Base-by-base conservation (phyloP, 2,113 vertebrate species). In the Megaceryle torquata region DNA sequence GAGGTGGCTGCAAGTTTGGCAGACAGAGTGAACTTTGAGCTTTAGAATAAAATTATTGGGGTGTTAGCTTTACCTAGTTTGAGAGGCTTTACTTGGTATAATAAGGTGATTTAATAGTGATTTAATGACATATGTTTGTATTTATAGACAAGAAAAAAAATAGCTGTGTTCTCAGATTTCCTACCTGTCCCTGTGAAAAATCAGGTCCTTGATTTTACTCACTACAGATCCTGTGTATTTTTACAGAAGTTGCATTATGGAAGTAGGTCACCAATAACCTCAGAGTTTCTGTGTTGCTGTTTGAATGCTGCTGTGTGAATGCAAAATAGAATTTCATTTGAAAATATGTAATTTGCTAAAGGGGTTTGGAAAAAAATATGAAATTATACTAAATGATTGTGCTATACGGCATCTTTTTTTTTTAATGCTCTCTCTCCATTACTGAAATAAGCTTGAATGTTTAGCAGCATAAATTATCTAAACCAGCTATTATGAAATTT, bases 371-470 rank as follows among this genome's bases (percentile, higher is more conserved):
- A 63, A 72, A 51, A 96, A 95, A 88, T 6, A 86, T 33, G 43
- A 81, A 96, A 93, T 85, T 91, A 41, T 31, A 72, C 24, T 43
- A 26, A 82, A 51, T 17, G 86, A 64, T 82, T 65, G 39, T 51
- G 65, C 85, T 76, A 24, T 78, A 56, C 48, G 72, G 31, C 35
- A 77, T 67, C n/a, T 6, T 53, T 95, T 91, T 56, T 63, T 86
- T 76, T 21, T 85, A 44, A 44, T 84, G 43, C 56, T 93, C 51
- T 44, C 48, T 89, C 20, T 97, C 88, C 79, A 69, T 96, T 97
- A 97, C 75, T 80, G 88, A 96, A 96, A 94, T 92, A 86, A 97
- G 63, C 64, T 89, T 92, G 81, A 98, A 95, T 95, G 93, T 64
- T 88, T 84, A 96, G 61, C 68, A 48, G 39, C 10, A 41, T 69